Base-by-base conservation (phyloP, 2,113 vertebrate genomes). In the Macquaria australasica region DNA sequence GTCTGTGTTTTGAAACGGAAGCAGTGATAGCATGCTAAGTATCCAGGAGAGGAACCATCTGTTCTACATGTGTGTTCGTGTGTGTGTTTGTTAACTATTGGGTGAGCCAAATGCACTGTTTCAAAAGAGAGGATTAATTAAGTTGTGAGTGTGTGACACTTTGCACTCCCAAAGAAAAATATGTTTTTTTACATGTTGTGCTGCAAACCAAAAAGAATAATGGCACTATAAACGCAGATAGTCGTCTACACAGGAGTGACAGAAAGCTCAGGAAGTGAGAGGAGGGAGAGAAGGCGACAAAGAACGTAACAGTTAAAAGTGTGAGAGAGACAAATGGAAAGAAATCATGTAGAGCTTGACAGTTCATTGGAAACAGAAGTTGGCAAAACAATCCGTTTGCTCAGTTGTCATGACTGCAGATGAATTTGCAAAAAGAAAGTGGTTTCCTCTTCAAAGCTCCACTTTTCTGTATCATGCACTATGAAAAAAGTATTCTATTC, bases 11-110 rank as follows among this genome's bases (percentile, higher is more conserved):
- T 60, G 73, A 87, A 55, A 74, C 20, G 4, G 41, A 77, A 64
- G 62, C 58, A 51, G 75, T 4, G 23, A 21, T 18, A 58, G 64
- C 79, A 59, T 50, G 77, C 78, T 56, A 70, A 60, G 81, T 48
- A 60, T 76, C 74, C 81, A 76, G 70, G 83, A 82, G 84, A 88
- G 86, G 1, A 7, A 8, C 84, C 87, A 73, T 86, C 80, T 88
- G 85, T 9, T 74, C 2, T 41, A 15, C 16, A 1, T n/a, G 74
- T 70, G 60, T 37, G 45, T 21, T 10, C 7, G 48, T 70, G 67
- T 43, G 53, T 73, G 82, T 63, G 66, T 68, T 8, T 18, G 63
- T 41, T 31, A 2, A 41, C 21, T 68, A 53, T 25, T 60, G 39
- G 56, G 5, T 48, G 55, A 75, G 58, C 41, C 60, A 73, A 77